Evolutionary conservation across 2,113 vertebrate genomes (phyloP).

Genomic region (Saguinus midas): DNA sequence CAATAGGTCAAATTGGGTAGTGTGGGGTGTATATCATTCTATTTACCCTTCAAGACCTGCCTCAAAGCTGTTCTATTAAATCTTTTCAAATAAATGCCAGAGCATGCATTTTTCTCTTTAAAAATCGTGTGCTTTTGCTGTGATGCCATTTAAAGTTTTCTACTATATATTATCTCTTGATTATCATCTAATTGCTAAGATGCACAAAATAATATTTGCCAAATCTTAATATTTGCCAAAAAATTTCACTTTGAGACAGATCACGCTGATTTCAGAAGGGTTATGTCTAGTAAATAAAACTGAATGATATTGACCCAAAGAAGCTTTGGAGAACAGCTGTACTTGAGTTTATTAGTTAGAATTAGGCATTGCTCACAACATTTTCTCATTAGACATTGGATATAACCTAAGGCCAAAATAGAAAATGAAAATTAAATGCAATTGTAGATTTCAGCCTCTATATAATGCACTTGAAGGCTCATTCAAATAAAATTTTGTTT

Average conservation of each 20-base stretch:
- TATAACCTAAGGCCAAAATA: conserved; percentile 17
- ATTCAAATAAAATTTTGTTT: background rate
- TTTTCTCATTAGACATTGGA: background rate
- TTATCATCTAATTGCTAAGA: background rate
- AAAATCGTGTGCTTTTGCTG: background rate
- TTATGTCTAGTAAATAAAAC: background rate
- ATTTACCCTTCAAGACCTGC: background rate
- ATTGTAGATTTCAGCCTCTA: background rate
- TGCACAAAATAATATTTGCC: background rate
- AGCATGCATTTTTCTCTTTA: background rate
- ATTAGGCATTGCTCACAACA: background rate
- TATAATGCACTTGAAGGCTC: background rate
- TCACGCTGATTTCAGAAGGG: background rate
- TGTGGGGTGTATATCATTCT: background rate
- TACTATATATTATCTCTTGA: background rate
- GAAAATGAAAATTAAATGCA: background rate
- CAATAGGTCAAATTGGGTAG: background rate
- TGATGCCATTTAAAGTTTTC: background rate
- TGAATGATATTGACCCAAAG: background rate
- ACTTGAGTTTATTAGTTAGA: conserved; percentile 11
- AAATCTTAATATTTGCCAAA: too few species aligned
- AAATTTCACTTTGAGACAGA: background rate
- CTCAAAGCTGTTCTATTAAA: background rate
- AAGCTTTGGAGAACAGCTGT: background rate
- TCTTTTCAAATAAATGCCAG: background rate